Conservation (phyloP, 1,140 invertebrate genomes). For the Ceratosolen fusciceps region DNA sequence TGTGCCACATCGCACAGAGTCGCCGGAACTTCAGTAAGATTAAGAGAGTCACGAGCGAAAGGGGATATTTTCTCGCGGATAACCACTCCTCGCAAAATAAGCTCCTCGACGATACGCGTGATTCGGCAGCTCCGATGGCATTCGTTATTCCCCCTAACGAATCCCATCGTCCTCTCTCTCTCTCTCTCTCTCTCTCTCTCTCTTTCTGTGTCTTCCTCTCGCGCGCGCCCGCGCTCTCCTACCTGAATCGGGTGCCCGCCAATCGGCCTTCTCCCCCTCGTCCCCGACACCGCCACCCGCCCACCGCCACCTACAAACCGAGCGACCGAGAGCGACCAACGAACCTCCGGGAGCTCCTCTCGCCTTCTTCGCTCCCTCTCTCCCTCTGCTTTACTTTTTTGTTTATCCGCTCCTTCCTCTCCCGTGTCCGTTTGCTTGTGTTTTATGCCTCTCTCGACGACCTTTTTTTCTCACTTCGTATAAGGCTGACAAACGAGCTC, state of each 20-base stretch:
- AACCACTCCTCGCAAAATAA: neutral
- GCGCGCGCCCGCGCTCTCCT: neutral
- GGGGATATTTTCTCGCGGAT: neutral
- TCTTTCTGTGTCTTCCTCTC: neutral
- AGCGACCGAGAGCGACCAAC: no score
- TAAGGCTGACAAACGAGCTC: slow-evolving; percentile 40
- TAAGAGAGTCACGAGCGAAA: neutral
- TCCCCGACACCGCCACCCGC: neutral
- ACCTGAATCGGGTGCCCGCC: neutral
- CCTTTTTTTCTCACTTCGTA: slow-evolving; percentile 25
- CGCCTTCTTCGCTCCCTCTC: neutral
- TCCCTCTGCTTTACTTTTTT: neutral
- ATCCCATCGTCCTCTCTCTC: slow-evolving; percentile 36
- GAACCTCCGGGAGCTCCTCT: no score
- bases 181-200: neutral
- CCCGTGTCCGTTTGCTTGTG: neutral
- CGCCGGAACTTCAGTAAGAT: neutral
- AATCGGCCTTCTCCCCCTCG: neutral
- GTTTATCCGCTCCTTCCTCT: neutral
- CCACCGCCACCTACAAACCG: no score
- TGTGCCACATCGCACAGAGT: neutral
- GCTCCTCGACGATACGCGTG: slow-evolving; percentile 28
- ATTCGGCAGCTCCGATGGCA: slow-evolving; percentile 52
- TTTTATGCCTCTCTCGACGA: neutral
- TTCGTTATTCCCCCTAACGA: slow-evolving; percentile 61